Evolutionary conservation across 2,797 vertebrate species (phyloP).

Genomic region (Sebastes trivittatus): DNA sequence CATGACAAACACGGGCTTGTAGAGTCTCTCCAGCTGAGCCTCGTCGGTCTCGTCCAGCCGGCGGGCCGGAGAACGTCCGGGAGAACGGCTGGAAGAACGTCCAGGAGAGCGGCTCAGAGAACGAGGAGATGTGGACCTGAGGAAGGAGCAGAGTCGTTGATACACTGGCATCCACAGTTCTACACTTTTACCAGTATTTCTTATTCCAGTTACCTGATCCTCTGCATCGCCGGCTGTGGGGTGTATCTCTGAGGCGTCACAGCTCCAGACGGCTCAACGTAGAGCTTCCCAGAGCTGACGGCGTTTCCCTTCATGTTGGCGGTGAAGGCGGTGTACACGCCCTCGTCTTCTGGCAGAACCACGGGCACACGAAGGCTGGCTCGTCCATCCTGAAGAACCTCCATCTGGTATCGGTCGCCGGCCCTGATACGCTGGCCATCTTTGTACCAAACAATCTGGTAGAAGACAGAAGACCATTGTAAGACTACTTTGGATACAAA

Average conservation of each 20-base stretch:
- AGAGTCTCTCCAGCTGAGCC: constrained; percentile 94
- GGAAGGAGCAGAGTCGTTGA: not conserved
- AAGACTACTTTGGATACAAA: not conserved
- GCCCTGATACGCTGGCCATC: constrained; percentile 92
- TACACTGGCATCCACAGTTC: not conserved
- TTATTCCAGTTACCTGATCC: constrained; percentile 85
- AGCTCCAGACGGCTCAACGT: constrained; percentile 88
- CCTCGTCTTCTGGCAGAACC: constrained; percentile 92
- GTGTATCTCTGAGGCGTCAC: constrained; percentile 85
- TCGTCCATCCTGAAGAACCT: constrained; percentile 91
- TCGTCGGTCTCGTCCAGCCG: constrained; percentile 96
- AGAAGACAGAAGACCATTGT: not conserved
- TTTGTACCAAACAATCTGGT: constrained; percentile 95
- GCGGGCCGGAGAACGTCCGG: constrained; percentile 91
- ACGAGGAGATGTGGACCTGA: constrained; percentile 91
- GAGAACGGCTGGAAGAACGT: constrained; percentile 88
- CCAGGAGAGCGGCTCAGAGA: constrained; percentile 89
- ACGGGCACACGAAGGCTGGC: constrained; percentile 91
- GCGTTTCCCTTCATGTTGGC: constrained; percentile 93
- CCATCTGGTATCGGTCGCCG: constrained; percentile 89
- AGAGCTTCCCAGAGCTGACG: constrained; percentile 95
- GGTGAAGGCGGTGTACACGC: constrained; percentile 93
- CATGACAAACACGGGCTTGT: constrained; percentile 96
- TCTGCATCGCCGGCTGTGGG: constrained; percentile 88
- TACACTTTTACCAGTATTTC: not conserved